phyloP scores from a whole-genome alignment of 2,888 invertebrate species.

The Lochmaea capreae region DNA sequence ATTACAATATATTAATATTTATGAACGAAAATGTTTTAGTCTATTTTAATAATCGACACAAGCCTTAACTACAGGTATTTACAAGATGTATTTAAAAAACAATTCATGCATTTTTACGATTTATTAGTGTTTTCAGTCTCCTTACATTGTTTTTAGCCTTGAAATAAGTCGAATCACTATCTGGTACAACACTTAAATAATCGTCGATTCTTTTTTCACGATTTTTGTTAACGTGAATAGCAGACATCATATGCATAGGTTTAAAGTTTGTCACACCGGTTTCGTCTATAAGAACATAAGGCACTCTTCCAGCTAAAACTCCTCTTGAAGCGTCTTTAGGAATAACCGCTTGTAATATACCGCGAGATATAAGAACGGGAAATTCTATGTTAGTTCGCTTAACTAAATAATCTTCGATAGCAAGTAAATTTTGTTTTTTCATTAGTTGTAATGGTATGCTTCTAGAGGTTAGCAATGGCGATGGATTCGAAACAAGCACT shows the following conservation, averaged over 20 bases:
- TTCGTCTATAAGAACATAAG: slow-evolving; percentile 83
- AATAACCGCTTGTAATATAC: slow-evolving; percentile 80
- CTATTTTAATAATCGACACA: slow-evolving; percentile 12
- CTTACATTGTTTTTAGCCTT: slow-evolving; percentile 57
- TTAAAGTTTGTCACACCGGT: slow-evolving; percentile 81
- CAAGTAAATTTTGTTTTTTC: slow-evolving; percentile 77
- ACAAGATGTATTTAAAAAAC: slow-evolving; percentile 26
- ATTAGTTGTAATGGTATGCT: slow-evolving; percentile 78
- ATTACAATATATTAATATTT: slow-evolving; percentile 14
- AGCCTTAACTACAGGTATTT: slow-evolving; percentile 37
- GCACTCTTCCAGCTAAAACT: slow-evolving; percentile 79
- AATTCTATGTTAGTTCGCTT: slow-evolving; percentile 70
- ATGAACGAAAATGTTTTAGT: slow-evolving; percentile 15
- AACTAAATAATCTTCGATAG: slow-evolving; percentile 80
- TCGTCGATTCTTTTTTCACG: slow-evolving; percentile 58
- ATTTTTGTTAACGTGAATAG: slow-evolving; percentile 64
- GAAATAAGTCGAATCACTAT: slow-evolving; percentile 51
- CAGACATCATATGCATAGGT: slow-evolving; percentile 80
- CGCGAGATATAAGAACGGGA: slow-evolving; percentile 78
- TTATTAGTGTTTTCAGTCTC: slow-evolving; percentile 55
- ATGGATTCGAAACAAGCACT: slow-evolving; percentile 65
- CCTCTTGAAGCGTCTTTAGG: slow-evolving; percentile 81
- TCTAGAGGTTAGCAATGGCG: slow-evolving; percentile 73
- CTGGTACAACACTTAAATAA: slow-evolving; percentile 55
- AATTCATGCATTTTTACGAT: slow-evolving; percentile 56